Percentiles rank a stretch among this genome's conserved stretches.
phyloP scores from a whole-genome alignment of 2,113 vertebrate species.

The Anas platyrhynchos region DNA sequence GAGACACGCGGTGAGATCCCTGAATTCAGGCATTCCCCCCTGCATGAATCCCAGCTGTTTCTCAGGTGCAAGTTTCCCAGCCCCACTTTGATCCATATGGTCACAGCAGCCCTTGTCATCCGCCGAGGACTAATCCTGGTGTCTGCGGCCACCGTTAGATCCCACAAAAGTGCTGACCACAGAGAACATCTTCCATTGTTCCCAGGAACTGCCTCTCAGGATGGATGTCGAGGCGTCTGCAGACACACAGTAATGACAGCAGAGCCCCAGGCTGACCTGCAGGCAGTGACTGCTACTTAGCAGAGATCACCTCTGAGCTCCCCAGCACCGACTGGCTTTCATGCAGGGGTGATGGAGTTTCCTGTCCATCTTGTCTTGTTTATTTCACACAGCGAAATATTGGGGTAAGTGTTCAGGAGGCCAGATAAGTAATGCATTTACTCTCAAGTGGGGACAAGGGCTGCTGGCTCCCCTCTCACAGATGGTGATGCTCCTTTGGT shows the following conservation, averaged over 20 bases:
- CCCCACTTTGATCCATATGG: background rate
- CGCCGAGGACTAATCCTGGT: background rate
- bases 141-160: background rate
- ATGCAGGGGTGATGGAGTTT: background rate
- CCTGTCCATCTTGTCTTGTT: background rate
- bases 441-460: background rate
- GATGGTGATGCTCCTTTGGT: background rate
- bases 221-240: background rate
- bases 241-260: background rate
- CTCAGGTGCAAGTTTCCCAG: background rate
- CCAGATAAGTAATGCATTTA: background rate
- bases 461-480: background rate
- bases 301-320: background rate
- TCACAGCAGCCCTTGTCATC: background rate
- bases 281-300: background rate
- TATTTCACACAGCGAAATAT: background rate
- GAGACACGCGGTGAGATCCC: fast-evolving
- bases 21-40: fast-evolving
- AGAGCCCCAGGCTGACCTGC: background rate
- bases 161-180: background rate
- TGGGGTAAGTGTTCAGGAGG: background rate
- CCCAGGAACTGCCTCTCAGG: background rate
- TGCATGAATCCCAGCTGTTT: background rate
- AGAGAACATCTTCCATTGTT: background rate
- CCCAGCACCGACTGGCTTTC: background rate